phyloP scores from a whole-genome alignment of 1,140 invertebrate genomes.

The Ceratoteleas bidentatus region DNA sequence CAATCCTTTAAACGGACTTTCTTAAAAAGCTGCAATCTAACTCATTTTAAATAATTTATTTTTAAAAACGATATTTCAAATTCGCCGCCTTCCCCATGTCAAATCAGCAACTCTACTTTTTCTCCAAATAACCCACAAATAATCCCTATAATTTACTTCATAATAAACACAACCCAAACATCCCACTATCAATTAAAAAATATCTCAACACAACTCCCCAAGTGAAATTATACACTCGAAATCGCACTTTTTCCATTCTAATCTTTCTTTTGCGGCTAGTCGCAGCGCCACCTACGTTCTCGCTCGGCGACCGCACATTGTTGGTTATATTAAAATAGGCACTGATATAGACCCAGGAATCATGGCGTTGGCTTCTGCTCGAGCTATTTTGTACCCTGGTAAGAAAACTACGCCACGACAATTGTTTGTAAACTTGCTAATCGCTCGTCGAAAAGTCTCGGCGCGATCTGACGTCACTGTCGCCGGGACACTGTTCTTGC shows the following conservation, averaged over 20 bases:
- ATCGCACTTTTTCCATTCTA: too few species aligned
- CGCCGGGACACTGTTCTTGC: neutral
- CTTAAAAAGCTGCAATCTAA: too few species aligned
- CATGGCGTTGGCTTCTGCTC: slow-evolving; percentile 76
- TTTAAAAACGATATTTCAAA: neutral
- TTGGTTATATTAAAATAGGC: slow-evolving; percentile 36
- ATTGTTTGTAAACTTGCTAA: neutral
- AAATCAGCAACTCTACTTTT: neutral
- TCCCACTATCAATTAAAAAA: too few species aligned
- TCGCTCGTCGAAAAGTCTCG: too few species aligned
- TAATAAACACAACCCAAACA: too few species aligned
- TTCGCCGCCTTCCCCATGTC: neutral
- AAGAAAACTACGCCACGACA: slow-evolving; percentile 50
- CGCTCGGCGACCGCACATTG: slow-evolving; percentile 4
- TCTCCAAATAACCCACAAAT: too few species aligned
- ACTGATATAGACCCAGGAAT: slow-evolving; percentile 36
- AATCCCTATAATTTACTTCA: too few species aligned
- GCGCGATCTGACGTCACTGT: neutral
- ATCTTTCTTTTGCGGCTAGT: too few species aligned
- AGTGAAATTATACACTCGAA: too few species aligned
- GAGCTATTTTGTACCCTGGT: slow-evolving; percentile 74
- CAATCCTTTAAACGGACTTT: too few species aligned
- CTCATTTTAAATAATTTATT: neutral
- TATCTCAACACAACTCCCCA: too few species aligned
- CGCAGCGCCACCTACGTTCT: slow-evolving; percentile 16